Base-by-base conservation (phyloP, 2,888 invertebrate genomes). In the Brachyptera putata region DNA sequence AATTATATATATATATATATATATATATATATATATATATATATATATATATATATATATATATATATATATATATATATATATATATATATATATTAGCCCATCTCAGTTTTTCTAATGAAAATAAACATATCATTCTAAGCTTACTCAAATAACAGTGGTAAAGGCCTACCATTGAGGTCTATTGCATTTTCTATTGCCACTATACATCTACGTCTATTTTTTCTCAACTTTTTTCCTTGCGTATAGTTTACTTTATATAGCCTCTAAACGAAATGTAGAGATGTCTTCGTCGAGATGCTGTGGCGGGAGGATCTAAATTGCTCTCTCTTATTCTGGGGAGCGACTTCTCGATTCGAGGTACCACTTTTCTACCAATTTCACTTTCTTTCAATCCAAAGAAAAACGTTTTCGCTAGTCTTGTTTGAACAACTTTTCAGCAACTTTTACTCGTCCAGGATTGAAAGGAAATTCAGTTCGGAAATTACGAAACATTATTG, bases 321-420 rank as follows among this genome's bases (percentile, higher is more conserved):
- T 46, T 46, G 46, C 46, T 46, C 46, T 11, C 22, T n/a, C 22
- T 46, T 46, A 46, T 46, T 46, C 46, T 21, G 22, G 22, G 18
- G 13, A 30, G 50, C 26, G 26, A 26, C 16, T 50, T 7, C 14
- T 50, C 50, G 26, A 50, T 34, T 13, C 50, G 16, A 16, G 30
- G 26, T 14, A 2, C 50, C 50, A 50, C 50, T 50, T 50, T 50
- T 50, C 50, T 14, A 4, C 16, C 34, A 50, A 34, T 34, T 50
- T 50, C 50, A 50, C 50, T 50, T 50, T 30, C 50, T 50, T 50
- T 26, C 50, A 50, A 50, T 46, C 46, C 14, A 5, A 3, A 3
- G 43, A 14, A 14, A 46, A 46, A 46, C 46, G 46, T 21, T 22
- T 41, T 46, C n/a, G n/a, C 22, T n/a, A n/a, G n/a, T n/a, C 46